Percentiles rank a stretch among this genome's conserved stretches.
These are phyloP conservation scores for Bombus balteatus DNA, from an alignment of 1,140 invertebrate species.

Conservation along the genomic window DNA sequence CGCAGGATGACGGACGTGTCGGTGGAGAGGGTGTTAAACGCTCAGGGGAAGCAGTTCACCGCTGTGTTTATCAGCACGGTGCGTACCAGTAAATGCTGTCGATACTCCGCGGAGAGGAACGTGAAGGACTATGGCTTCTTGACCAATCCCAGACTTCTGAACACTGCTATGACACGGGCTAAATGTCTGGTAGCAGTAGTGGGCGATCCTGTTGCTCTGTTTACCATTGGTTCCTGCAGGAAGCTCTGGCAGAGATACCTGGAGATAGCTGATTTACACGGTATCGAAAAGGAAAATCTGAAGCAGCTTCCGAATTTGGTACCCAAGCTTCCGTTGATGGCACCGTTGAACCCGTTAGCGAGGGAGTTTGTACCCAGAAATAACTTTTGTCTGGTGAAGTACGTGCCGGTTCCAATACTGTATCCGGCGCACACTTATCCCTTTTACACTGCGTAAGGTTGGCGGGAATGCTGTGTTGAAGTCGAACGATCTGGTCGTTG, in stretches of 20 bases:
- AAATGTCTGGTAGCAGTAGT: conserved; percentile 94
- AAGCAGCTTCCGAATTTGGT: conserved; percentile 88
- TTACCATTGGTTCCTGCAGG: conserved; percentile 92
- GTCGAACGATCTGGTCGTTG: background rate
- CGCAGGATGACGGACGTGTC: conserved; percentile 89
- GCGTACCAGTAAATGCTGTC: conserved; percentile 89
- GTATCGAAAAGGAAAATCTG: conserved; percentile 88
- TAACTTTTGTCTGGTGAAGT: conserved; percentile 67
- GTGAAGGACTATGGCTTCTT: conserved; percentile 92
- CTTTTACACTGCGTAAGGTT: background rate
- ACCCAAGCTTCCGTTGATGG: conserved; percentile 86
- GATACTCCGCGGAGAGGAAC: conserved; percentile 81
- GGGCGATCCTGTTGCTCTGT: conserved; percentile 93
- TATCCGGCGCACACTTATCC: conserved; percentile 63
- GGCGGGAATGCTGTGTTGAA: no score
- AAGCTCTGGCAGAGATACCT: conserved; percentile 93
- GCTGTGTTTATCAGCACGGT: conserved; percentile 94
- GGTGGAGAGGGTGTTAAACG: conserved; percentile 93
- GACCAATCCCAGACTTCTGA: conserved; percentile 92
- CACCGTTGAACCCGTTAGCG: conserved; percentile 91
- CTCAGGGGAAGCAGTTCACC: conserved; percentile 95
- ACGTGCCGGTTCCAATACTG: conserved; percentile 62
- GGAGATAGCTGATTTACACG: conserved; percentile 89
- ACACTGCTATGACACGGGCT: conserved; percentile 93
- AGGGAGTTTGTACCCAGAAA: conserved; percentile 90